A percentile compares a stretch with the other conserved stretches of the same genome.
These are phyloP conservation scores for Manis pentadactyla DNA, from an alignment of 2,797 vertebrate genomes.

Conservation along the genomic window DNA sequence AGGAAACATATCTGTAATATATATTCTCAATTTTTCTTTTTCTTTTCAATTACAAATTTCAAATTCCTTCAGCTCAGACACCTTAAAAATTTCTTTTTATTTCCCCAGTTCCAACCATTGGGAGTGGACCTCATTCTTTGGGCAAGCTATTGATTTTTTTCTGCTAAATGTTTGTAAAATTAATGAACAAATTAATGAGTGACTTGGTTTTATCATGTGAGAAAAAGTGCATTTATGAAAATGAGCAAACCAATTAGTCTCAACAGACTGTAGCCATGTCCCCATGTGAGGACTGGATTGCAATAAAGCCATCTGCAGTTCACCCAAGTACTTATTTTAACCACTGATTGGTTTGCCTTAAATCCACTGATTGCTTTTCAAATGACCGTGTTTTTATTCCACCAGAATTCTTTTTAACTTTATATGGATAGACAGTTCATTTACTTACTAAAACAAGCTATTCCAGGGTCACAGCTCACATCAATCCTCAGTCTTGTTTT, in stretches of 20 bases:
- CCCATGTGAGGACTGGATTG: not conserved
- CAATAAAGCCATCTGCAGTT: not conserved
- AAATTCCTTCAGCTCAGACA: not conserved
- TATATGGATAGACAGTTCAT: conserved; percentile 53
- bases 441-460: conserved; percentile 8
- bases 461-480: not conserved
- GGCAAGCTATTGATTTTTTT: not conserved
- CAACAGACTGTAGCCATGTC: not conserved
- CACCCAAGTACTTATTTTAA: not conserved
- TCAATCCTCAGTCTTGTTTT: not conserved
- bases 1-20: not conserved
- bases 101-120: not conserved
- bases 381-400: conserved; percentile 13
- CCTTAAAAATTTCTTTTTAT: not conserved
- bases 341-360: conserved; percentile 62
- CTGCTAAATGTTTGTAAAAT: conserved; percentile 25
- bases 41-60: not conserved
- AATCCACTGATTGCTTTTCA: conserved; percentile 64
- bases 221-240: conserved; percentile 54
- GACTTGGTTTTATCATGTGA: conserved; percentile 56
- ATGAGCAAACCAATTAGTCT: conserved; percentile 51
- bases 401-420: conserved; percentile 35
- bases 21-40: not conserved
- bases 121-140: not conserved
- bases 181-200: conserved; percentile 31